Base-by-base conservation (phyloP, 1,140 invertebrate genomes). In the Drosophila busckii region DNA sequence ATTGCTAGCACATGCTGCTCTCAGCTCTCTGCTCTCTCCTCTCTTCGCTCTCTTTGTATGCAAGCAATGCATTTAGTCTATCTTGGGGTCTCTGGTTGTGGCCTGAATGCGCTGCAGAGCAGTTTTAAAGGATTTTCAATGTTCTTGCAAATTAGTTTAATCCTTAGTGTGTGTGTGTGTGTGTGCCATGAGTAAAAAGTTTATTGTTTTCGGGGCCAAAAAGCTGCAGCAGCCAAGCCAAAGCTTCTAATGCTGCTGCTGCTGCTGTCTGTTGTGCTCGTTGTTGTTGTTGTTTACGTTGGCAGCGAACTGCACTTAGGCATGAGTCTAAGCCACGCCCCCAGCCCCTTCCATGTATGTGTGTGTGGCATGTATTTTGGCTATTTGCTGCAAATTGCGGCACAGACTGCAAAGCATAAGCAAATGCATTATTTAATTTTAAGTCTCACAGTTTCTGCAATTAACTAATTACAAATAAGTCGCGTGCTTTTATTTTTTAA, bases 91-190 rank as follows among this genome's bases (percentile, higher is more conserved):
- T n/a, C 6, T 15, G n/a, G 35, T 9, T 54, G 42, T 35, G 46
- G 15, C 29, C 38, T 42, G 15, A 13, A 22, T 26, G 8, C 25
- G 16, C 9, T 44, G 34, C 40, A 58, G 17, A 37, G 61, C 62
- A 64, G 46, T 71, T 68, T 78, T 71, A 68, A 61, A 58, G 63
- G 50, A 71, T 64, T 71, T 78, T 80, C 73, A 70, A 78, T 78
- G 63, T 71, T 68, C 67, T 71, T 61, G 46, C 63, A 71, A 80
- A 78, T 78, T 80, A 78, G 73, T 78, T 80, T 68, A 76, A 61
- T 58, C 41, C 73, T 28, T 37, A 37, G 55, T 42, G 23, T 45
- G 10, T 44, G 13, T 42, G 23, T 13, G n/a, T 35, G 41, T 19
- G 13, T 56, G 10, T 53, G 23, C 20, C 23, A 3, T 29, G 4